phyloP scores from a whole-genome alignment of 1,140 invertebrate genomes.

The Hyposmocoma kahamanoa region DNA sequence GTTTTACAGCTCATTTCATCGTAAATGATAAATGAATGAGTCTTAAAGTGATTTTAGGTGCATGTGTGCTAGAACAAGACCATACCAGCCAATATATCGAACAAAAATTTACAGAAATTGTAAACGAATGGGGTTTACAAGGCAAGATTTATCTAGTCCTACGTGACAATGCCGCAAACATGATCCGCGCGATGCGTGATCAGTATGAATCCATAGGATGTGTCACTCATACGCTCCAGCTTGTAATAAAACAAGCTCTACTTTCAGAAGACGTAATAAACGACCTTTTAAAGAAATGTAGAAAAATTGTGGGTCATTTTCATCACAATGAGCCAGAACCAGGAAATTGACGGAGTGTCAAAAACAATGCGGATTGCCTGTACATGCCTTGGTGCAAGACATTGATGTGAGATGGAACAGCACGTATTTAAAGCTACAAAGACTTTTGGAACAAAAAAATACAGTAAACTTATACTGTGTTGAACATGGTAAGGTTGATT shows the following conservation, averaged over 20 bases:
- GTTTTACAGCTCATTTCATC: slow-evolving; percentile 26
- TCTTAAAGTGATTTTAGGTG: slow-evolving; percentile 30
- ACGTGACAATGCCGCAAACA: slow-evolving; percentile 30
- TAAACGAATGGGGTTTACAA: slow-evolving; percentile 20
- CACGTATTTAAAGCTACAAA: slow-evolving; percentile 30
- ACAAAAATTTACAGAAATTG: slow-evolving; percentile 29
- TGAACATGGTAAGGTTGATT: slow-evolving; percentile 21
- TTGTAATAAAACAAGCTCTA: slow-evolving; percentile 27
- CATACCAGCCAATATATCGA: slow-evolving; percentile 29
- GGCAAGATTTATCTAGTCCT: slow-evolving; percentile 26
- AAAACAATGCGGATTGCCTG: slow-evolving; percentile 24
- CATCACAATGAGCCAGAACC: slow-evolving; percentile 24
- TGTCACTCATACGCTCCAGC: slow-evolving; percentile 26
- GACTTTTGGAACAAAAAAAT: slow-evolving; percentile 33
- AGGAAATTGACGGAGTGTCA: slow-evolving; percentile 32
- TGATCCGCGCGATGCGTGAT: slow-evolving; percentile 23
- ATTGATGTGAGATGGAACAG: slow-evolving; percentile 37
- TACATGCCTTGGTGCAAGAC: slow-evolving; percentile 32
- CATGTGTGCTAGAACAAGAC: slow-evolving; percentile 24
- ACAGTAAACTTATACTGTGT: slow-evolving; percentile 30
- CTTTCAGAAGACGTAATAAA: slow-evolving; percentile 24
- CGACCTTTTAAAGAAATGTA: slow-evolving; percentile 22
- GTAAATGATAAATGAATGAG: slow-evolving; percentile 15
- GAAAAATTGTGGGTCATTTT: slow-evolving; percentile 34
- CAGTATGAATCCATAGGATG: slow-evolving; percentile 31